Evolutionary conservation across 2,888 invertebrate species (phyloP).

Genomic region (Leucania comma): DNA sequence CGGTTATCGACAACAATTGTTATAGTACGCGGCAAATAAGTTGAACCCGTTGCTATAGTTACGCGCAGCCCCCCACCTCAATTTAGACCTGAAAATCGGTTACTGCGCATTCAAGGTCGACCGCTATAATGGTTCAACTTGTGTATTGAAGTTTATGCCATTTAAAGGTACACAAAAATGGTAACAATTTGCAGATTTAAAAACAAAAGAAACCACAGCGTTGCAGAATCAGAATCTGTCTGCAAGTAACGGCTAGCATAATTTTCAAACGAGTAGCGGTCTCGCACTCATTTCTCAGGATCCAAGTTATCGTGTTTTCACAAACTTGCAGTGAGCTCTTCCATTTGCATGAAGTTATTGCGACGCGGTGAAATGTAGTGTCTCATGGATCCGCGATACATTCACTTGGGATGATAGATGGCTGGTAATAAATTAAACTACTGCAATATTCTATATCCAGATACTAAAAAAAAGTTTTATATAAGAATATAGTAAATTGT

Average conservation of each 20-base stretch:
- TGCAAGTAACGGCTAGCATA: constrained; percentile 72
- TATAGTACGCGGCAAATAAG: too few species aligned
- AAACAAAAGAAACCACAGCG: constrained; percentile 4
- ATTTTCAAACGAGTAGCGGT: constrained; percentile 63
- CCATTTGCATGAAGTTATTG: constrained; percentile 74
- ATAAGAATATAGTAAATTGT: background rate
- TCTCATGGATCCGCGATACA: constrained; percentile 62
- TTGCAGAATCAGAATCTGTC: constrained; percentile 60
- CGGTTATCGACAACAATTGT: too few species aligned
- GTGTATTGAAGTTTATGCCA: too few species aligned
- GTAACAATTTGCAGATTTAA: background rate
- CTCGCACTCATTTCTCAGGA: constrained; percentile 77
- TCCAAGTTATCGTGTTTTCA: constrained; percentile 77
- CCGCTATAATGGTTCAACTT: too few species aligned
- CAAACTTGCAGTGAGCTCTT: constrained; percentile 71
- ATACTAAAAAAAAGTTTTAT: background rate
- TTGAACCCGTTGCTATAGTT: too few species aligned
- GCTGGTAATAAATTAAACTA: constrained; percentile 29
- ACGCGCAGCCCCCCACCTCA: too few species aligned
- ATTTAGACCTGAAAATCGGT: too few species aligned
- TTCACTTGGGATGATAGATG: constrained; percentile 65
- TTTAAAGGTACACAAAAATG: too few species aligned
- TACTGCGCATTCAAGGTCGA: too few species aligned
- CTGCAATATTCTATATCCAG: constrained; percentile 1
- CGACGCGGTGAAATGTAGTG: constrained; percentile 62